Conservation (phyloP, 2,888 invertebrate genomes). For the Heliothis peltigera region DNA sequence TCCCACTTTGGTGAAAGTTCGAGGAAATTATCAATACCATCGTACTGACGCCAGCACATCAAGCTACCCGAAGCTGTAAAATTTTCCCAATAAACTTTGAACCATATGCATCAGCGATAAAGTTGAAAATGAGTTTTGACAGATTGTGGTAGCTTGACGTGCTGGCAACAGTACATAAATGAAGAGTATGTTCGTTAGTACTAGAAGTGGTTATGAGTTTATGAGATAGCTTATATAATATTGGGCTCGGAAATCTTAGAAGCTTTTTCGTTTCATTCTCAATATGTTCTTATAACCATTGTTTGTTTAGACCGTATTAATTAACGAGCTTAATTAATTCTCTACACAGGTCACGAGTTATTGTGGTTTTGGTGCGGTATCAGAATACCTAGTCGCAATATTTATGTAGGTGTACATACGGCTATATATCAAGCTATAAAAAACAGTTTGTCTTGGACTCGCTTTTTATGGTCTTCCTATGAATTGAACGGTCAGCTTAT, state of each 20-base stretch:
- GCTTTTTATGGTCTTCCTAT: too few relatives aligned
- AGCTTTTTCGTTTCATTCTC: neutral
- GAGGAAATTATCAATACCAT: slow-evolving; percentile 33
- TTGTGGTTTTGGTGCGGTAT: slow-evolving; percentile 24
- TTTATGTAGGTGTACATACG: too few relatives aligned
- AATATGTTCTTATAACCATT: slow-evolving; percentile 14
- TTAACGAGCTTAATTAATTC: slow-evolving; percentile 40
- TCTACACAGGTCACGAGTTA: slow-evolving; percentile 24
- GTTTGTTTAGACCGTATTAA: slow-evolving; percentile 33
- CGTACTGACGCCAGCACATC: too few relatives aligned
- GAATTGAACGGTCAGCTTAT: too few relatives aligned
- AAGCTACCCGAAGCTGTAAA: too few relatives aligned
- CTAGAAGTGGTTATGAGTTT: neutral
- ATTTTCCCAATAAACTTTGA: too few relatives aligned
- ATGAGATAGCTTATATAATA: neutral
- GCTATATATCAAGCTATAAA: too few relatives aligned
- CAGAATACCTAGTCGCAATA: neutral
- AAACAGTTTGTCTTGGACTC: too few relatives aligned
- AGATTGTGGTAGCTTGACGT: too few relatives aligned
- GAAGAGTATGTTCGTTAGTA: neutral
- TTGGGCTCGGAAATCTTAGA: neutral
- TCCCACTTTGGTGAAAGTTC: slow-evolving; percentile 30
- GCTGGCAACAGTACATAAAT: slow-evolving; percentile 10
- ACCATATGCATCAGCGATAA: too few relatives aligned
- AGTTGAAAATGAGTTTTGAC: too few relatives aligned